Percentiles rank a stretch among this genome's conserved stretches.
phyloP scores from a whole-genome alignment of 2,888 invertebrate genomes.

The Agrilus mali region DNA sequence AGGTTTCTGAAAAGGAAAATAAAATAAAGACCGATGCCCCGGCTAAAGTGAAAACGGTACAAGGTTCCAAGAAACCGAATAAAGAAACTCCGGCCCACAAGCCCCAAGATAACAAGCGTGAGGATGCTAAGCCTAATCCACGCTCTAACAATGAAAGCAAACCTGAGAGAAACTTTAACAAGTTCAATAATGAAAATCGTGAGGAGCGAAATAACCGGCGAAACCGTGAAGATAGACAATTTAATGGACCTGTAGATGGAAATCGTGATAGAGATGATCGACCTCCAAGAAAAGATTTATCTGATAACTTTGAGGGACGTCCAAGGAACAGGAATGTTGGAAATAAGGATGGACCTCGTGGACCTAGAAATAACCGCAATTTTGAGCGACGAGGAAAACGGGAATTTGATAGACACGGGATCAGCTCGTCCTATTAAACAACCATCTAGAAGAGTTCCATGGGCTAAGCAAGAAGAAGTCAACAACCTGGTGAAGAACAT shows the following conservation, averaged over 20 bases:
- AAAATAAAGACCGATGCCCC: slow-evolving; percentile 46
- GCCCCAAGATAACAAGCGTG: slow-evolving; percentile 44
- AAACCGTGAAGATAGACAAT: slow-evolving; percentile 48
- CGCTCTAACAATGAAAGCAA: slow-evolving; percentile 38
- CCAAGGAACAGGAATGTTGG: slow-evolving; percentile 33
- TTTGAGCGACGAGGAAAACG: slow-evolving; percentile 72
- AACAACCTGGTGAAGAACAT: no score
- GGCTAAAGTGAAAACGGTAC: slow-evolving; percentile 44
- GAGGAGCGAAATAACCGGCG: slow-evolving; percentile 62
- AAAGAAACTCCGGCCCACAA: slow-evolving; percentile 50
- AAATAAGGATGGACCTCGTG: slow-evolving; percentile 35
- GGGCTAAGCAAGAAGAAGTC: no score
- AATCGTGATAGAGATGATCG: slow-evolving; percentile 26
- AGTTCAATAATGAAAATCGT: slow-evolving; percentile 46
- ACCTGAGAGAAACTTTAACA: slow-evolving; percentile 38
- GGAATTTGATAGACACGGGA: slow-evolving; percentile 90
- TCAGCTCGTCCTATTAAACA: no score
- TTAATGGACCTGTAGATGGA: slow-evolving; percentile 30
- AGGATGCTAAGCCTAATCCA: slow-evolving; percentile 28
- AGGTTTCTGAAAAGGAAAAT: slow-evolving; percentile 69
- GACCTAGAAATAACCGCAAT: slow-evolving; percentile 28
- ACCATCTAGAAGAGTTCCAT: no score
- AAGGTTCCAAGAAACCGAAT: slow-evolving; percentile 41
- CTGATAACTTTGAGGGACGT: slow-evolving; percentile 36
- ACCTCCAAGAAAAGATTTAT: slow-evolving; percentile 23